Conservation (phyloP, 2,797 vertebrate genomes). For the Sciaenops ocellatus region DNA sequence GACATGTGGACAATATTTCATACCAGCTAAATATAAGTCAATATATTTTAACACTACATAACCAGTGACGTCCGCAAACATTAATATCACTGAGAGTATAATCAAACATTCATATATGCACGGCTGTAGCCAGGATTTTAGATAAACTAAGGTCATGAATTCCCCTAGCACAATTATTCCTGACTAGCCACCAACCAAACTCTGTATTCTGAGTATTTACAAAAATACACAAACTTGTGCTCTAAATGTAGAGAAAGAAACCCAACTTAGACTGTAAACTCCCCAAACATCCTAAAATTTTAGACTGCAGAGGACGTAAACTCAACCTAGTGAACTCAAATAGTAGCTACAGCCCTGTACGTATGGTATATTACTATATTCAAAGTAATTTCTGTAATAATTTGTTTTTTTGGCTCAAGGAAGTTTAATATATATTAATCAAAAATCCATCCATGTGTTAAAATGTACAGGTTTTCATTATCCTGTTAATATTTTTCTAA, state of each 20-base stretch:
- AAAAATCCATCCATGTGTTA: background rate
- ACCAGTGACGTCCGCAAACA: background rate
- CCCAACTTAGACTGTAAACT: background rate
- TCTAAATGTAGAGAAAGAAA: background rate
- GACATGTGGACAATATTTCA: background rate
- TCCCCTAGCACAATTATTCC: background rate
- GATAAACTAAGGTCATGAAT: constrained; percentile 6
- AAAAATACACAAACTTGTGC: too few relatives aligned
- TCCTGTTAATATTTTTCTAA: background rate
- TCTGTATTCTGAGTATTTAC: background rate
- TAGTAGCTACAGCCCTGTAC: background rate
- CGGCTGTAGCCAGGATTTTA: background rate
- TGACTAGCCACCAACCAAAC: background rate
- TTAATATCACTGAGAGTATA: background rate
- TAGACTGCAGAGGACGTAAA: background rate
- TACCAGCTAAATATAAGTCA: background rate
- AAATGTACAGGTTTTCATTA: background rate
- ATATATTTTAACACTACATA: background rate
- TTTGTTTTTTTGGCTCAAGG: background rate
- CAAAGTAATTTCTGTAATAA: too few relatives aligned
- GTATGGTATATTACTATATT: background rate
- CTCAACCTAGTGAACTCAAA: background rate
- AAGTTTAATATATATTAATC: background rate
- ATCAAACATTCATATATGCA: constrained; percentile 20
- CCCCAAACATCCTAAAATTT: background rate